Evolutionary conservation across 1,140 invertebrate species (phyloP).

Genomic region (Orchestia grillus): DNA sequence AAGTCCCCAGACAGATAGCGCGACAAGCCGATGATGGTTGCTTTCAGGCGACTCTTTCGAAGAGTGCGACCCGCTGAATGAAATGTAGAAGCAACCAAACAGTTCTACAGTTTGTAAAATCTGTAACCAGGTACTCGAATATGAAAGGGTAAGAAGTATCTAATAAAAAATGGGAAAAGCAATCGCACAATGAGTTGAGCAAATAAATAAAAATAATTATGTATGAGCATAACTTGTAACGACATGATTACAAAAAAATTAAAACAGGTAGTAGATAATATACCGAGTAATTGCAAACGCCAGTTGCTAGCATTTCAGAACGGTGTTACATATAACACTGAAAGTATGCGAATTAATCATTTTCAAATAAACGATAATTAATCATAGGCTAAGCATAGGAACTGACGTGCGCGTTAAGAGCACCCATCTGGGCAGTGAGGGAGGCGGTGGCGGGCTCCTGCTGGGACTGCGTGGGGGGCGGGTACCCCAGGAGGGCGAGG

Average conservation of each 20-base stretch:
- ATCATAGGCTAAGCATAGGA: background rate
- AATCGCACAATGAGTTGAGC: background rate
- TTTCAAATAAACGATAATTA: background rate
- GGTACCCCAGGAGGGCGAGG: conserved; percentile 25
- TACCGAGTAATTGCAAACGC: too few species aligned
- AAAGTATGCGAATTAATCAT: background rate
- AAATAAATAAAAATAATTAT: background rate
- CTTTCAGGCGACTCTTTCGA: background rate
- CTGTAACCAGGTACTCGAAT: background rate
- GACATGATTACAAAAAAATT: too few species aligned
- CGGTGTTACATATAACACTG: background rate
- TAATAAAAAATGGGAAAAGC: background rate
- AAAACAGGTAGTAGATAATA: too few species aligned
- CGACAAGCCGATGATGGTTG: too few species aligned
- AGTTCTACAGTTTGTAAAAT: background rate
- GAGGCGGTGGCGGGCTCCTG: background rate
- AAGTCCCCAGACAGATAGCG: too few species aligned
- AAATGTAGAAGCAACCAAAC: background rate
- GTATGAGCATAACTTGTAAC: background rate
- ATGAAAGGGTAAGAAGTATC: too few species aligned
- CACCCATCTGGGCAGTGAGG: conserved; percentile 24
- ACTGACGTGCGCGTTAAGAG: conserved; percentile 11
- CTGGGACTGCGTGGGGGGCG: background rate
- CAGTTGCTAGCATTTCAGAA: background rate
- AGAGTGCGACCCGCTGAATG: background rate